Evolutionary conservation across 2,888 invertebrate species (phyloP).

Genomic region (Orthonychiurus folsomi): DNA sequence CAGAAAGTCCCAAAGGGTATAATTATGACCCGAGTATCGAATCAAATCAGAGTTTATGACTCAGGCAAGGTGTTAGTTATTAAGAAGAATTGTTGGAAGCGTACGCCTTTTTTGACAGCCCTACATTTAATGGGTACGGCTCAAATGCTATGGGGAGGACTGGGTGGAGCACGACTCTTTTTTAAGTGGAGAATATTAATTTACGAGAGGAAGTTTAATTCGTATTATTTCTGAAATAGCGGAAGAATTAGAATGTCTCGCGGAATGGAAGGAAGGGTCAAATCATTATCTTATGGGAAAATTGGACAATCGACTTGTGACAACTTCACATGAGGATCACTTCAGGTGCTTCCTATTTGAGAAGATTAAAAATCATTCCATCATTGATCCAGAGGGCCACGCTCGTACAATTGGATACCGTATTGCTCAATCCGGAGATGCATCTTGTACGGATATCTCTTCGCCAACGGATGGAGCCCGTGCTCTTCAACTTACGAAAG

Average conservation of each 20-base stretch:
- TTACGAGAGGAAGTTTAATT: too few species aligned
- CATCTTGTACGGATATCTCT: constrained; percentile 83
- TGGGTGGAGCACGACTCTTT: too few species aligned
- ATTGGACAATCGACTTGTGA: constrained; percentile 74
- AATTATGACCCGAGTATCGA: background rate
- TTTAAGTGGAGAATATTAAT: too few species aligned
- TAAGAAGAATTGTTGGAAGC: too few species aligned
- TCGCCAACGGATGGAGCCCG: constrained; percentile 79
- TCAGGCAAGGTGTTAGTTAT: background rate
- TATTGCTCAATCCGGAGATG: constrained; percentile 84
- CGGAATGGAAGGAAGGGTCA: constrained; percentile 88
- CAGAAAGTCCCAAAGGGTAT: background rate
- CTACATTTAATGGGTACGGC: too few species aligned
- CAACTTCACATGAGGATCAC: constrained; percentile 64
- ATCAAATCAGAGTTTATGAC: constrained; percentile 9
- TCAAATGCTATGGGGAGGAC: too few species aligned
- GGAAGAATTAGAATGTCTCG: constrained; percentile 81
- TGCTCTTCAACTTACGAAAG: constrained; percentile 71
- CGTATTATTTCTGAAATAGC: constrained; percentile 55
- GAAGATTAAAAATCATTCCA: constrained; percentile 46
- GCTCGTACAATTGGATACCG: constrained; percentile 49
- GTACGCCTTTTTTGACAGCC: too few species aligned
- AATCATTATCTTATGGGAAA: constrained; percentile 82
- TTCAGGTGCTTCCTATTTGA: constrained; percentile 93
- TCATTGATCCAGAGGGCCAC: background rate